phyloP scores from a whole-genome alignment of 30 jellyfish, hydroid and myxozoan genomes.

The Cassiopea xamachana region DNA sequence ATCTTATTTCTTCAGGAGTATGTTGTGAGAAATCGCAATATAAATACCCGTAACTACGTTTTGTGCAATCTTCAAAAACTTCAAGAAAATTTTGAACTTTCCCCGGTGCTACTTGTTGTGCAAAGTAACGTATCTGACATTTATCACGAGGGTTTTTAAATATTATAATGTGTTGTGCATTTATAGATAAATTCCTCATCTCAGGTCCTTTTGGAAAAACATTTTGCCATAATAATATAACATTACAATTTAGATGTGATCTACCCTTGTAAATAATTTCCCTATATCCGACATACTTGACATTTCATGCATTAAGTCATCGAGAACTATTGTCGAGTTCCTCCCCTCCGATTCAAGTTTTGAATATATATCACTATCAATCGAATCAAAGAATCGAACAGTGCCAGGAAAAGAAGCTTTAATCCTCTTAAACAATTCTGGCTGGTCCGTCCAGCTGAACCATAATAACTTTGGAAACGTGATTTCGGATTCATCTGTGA shows the following conservation, averaged over 20 bases:
- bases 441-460: slow-evolving; percentile 40
- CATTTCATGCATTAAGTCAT: slow-evolving; percentile 51
- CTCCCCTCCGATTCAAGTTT: neutral
- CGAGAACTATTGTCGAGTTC: slow-evolving; percentile 4
- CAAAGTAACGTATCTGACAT: slow-evolving; percentile 21
- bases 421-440: slow-evolving; percentile 27
- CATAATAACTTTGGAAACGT: slow-evolving; percentile 15
- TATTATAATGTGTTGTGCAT: slow-evolving; percentile 27
- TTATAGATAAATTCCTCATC: slow-evolving; percentile 29
- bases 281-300: neutral
- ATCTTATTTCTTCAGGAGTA: slow-evolving; percentile 14
- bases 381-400: slow-evolving; percentile 4
- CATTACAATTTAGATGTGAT: slow-evolving; percentile 16
- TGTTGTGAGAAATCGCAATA: slow-evolving; percentile 45
- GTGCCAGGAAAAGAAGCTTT: slow-evolving; percentile 5
- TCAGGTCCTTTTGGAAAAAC: slow-evolving; percentile 36
- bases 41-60: slow-evolving; percentile 30
- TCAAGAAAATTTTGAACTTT: slow-evolving; percentile 1
- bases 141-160: slow-evolving; percentile 53
- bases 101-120: slow-evolving; percentile 24
- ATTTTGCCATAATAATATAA: slow-evolving; percentile 27
- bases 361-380: slow-evolving; percentile 25
- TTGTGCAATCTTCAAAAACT: slow-evolving; percentile 34
- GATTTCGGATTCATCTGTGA: neutral
- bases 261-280: slow-evolving; percentile 48